These are phyloP conservation scores for Sparidentex hasta DNA, from an alignment of 2,797 vertebrate genomes.

Conservation along the genomic window DNA sequence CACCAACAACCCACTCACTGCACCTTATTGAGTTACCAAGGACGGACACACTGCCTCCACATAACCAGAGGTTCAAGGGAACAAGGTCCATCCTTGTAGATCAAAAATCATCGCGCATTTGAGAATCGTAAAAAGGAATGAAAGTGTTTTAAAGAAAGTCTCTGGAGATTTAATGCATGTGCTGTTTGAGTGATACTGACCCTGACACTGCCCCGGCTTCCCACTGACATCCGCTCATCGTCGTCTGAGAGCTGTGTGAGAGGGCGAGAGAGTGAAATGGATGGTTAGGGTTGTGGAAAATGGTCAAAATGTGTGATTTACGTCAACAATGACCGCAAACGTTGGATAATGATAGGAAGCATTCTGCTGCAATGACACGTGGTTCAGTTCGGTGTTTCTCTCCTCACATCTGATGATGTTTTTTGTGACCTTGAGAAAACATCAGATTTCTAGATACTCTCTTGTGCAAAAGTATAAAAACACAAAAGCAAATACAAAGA, in stretches of 20 bases:
- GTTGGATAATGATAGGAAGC: background rate
- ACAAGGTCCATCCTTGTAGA: background rate
- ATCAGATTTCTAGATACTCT: background rate
- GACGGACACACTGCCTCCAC: constrained; percentile 7
- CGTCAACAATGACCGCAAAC: background rate
- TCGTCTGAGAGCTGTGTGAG: constrained; percentile 92
- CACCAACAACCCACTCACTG: background rate
- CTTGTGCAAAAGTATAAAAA: background rate
- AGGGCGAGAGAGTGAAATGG: constrained; percentile 54
- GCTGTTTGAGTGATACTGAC: constrained; percentile 86
- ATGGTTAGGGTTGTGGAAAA: constrained; percentile 37
- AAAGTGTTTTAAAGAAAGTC: background rate
- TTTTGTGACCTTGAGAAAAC: background rate
- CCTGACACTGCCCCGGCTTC: constrained; percentile 92
- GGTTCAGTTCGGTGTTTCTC: background rate
- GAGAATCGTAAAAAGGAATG: background rate
- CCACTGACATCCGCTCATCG: constrained; percentile 93
- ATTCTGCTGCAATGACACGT: constrained; percentile 10
- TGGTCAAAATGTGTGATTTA: background rate
- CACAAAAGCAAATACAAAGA: background rate
- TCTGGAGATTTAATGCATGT: background rate
- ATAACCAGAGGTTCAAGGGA: background rate
- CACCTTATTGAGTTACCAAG: background rate
- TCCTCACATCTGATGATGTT: background rate
- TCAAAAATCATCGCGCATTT: background rate